Conservation (phyloP, 2,113 vertebrate species). For the Symphodus melops region DNA sequence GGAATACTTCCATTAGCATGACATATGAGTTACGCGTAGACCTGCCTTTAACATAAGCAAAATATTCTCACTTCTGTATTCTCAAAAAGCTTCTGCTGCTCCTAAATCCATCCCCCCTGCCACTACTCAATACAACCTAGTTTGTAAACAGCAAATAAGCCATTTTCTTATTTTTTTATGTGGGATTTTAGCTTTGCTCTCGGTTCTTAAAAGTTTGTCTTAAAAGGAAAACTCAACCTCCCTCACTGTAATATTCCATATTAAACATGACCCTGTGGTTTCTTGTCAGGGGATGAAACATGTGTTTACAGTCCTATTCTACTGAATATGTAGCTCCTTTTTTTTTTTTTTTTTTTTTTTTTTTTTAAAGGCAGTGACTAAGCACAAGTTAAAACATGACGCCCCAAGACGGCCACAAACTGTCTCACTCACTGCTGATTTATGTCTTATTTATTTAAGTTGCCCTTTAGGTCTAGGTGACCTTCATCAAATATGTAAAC, state of each 20-base stretch:
- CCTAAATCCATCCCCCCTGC: no score
- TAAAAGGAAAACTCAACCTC: background rate
- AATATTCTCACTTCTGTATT: no score
- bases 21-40: no score
- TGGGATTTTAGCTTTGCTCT: no score
- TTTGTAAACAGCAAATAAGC: no score
- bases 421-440: background rate
- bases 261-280: background rate
- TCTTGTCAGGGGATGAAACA: background rate
- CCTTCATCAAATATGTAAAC: constrained; percentile 32
- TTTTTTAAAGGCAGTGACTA: constrained; percentile 27
- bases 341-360: constrained; percentile 4
- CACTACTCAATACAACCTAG: no score
- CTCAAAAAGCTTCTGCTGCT: no score
- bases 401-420: constrained; percentile 17
- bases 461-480: constrained; percentile 9
- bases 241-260: background rate
- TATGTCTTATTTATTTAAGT: constrained; percentile 31
- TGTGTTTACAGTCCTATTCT: background rate
- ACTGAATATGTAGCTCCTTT: background rate
- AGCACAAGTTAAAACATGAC: constrained; percentile 33
- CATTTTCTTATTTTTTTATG: no score
- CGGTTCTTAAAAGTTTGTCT: background rate
- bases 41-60: no score
- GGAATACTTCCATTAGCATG: no score